These are phyloP conservation scores for Macquaria ambigua DNA, from an alignment of 2,113 vertebrate genomes.

Conservation along the genomic window DNA sequence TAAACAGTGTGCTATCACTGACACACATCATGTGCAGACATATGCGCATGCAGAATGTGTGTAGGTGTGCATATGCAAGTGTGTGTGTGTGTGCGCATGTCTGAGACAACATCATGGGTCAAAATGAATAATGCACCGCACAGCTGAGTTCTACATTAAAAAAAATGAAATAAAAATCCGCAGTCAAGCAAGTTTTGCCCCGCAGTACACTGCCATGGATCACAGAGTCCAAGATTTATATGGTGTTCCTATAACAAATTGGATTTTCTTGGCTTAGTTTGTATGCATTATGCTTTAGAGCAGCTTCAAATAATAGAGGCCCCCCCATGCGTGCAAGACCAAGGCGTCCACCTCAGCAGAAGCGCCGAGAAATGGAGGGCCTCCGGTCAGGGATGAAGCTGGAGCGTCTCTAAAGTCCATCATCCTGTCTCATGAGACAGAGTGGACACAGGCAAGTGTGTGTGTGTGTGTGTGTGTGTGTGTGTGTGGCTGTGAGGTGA, in stretches of 20 bases:
- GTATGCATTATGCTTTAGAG: conserved; percentile 74
- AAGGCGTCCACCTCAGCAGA: conserved; percentile 58
- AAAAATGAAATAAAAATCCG: conserved; percentile 36
- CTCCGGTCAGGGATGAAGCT: conserved; percentile 23
- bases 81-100: neutral
- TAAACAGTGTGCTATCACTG: neutral
- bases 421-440: conserved; percentile 48
- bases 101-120: conserved; percentile 16
- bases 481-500: neutral
- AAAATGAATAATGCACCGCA: conserved; percentile 51
- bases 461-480: conserved; percentile 2
- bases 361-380: conserved; percentile 39
- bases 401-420: conserved; percentile 41
- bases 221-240: conserved; percentile 66
- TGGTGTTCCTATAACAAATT: conserved; percentile 73
- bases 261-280: conserved; percentile 75
- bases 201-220: conserved; percentile 54
- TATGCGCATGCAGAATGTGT: neutral
- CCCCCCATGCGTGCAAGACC: conserved; percentile 37
- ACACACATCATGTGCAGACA: conserved; percentile 5
- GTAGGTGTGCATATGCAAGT: neutral
- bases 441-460: conserved; percentile 3
- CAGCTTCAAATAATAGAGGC: conserved; percentile 58
- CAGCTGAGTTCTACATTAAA: conserved; percentile 21
- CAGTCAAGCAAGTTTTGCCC: conserved; percentile 52